Conservation (phyloP, 1,140 invertebrate genomes). For the Akabosia matsudoensis region DNA sequence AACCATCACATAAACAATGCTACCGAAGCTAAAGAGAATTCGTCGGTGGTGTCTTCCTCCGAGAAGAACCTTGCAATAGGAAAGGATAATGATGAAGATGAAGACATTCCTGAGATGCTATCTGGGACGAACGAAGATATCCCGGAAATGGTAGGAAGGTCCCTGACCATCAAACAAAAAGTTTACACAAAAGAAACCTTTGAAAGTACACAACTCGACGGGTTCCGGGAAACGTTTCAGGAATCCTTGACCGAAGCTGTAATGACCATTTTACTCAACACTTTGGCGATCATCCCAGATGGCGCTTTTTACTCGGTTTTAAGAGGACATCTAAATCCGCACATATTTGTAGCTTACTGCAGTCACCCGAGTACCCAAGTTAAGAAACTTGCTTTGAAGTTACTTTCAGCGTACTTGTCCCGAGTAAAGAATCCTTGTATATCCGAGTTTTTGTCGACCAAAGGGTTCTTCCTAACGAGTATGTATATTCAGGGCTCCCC, state of each 20-base stretch:
- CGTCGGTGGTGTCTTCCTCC: no score
- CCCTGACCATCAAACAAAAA: constrained; percentile 22
- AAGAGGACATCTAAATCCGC: constrained; percentile 29
- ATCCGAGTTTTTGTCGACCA: constrained; percentile 34
- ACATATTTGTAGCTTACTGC: constrained; percentile 40
- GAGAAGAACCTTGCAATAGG: constrained; percentile 20
- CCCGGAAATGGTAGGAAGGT: constrained; percentile 19
- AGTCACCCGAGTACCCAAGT: constrained; percentile 39
- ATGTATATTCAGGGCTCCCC: constrained; percentile 41
- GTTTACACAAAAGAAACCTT: constrained; percentile 32
- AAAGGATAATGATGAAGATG: constrained; percentile 19
- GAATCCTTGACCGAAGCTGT: constrained; percentile 40
- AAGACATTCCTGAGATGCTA: constrained; percentile 34
- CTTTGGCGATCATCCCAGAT: constrained; percentile 44
- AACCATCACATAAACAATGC: constrained; percentile 17
- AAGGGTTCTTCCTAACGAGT: constrained; percentile 42
- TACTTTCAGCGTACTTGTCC: constrained; percentile 39
- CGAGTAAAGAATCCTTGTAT: constrained; percentile 32
- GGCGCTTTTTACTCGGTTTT: constrained; percentile 36
- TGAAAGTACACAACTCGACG: constrained; percentile 16
- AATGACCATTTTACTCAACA: constrained; percentile 43
- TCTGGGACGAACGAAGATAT: constrained; percentile 14
- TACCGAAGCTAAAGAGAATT: not conserved
- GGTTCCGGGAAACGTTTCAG: constrained; percentile 39
- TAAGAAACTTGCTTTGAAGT: constrained; percentile 40